Evolutionary conservation across 2,797 vertebrate genomes (phyloP).

Genomic region (Chaunax sp.): DNA sequence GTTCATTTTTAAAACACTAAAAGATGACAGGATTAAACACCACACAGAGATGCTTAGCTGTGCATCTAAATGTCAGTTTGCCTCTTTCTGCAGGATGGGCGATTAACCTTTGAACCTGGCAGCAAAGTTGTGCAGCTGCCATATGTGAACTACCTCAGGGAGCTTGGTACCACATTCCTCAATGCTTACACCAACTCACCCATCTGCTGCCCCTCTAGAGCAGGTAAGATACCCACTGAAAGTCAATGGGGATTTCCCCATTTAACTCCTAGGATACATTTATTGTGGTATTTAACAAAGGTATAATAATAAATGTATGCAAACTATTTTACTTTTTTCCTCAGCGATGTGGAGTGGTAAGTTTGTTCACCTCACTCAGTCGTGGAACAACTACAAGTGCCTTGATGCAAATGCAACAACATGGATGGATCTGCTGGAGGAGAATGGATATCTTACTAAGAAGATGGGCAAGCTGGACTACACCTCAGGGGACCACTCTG

Average conservation of each 20-base stretch:
- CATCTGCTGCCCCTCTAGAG: slow-evolving; percentile 97
- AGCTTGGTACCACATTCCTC: slow-evolving; percentile 87
- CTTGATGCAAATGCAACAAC: slow-evolving; percentile 89
- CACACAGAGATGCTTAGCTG: not conserved
- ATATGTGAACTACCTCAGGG: slow-evolving; percentile 87
- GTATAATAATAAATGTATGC: not conserved
- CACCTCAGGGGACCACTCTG: slow-evolving; percentile 92
- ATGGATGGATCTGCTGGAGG: slow-evolving; percentile 93
- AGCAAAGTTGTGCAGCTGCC: slow-evolving; percentile 90
- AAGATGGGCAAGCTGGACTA: slow-evolving; percentile 94
- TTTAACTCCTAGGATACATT: not conserved
- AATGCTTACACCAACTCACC: slow-evolving; percentile 97
- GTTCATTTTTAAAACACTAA: not conserved
- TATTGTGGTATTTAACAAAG: not conserved
- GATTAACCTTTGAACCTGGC: slow-evolving; percentile 89
- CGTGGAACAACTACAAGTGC: slow-evolving; percentile 99
- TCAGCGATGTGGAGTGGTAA: slow-evolving; percentile 97
- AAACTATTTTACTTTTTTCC: not conserved
- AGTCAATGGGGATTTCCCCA: too few species aligned
- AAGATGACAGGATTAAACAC: not conserved
- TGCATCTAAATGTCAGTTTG: not conserved
- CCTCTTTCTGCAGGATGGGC: slow-evolving; percentile 87
- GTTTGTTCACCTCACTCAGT: slow-evolving; percentile 93
- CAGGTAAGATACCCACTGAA: slow-evolving; percentile 81
- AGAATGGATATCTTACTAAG: slow-evolving; percentile 87